Evolutionary conservation across 2,888 invertebrate species (phyloP), one percentile per base, ranked within the genome.

Genomic region (Heliconius charithonia): DNA sequence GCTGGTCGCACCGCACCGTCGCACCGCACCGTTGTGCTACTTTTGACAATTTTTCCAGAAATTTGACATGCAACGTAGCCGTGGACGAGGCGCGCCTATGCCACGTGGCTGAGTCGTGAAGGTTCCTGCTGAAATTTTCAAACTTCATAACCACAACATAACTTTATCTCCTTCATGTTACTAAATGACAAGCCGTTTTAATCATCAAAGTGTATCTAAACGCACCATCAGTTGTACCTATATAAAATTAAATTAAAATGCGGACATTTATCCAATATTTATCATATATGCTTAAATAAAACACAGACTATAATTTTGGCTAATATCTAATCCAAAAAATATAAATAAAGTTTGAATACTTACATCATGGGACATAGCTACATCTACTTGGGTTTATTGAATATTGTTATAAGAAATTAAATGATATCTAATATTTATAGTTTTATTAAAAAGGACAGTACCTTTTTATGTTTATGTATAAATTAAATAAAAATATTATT

Each of bases 31-130:
- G 89, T 85, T 91, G 92, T 91, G 91, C 93, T 91, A 94, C 92
- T 93, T 93, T 94, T 94, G 94, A 90, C 92, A 93, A 89, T 93
- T 93, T 95, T 94, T 95, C 93, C 94, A 94, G 93, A 93, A 94
- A 93, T 92, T 88, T 92, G 92, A 90, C 93, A 92, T 93, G 92
- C 91, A 91, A 86, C 89, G 91, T 89, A 88, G 90, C 89, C 89
- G 91, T 91, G 90, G 87, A 81, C 87, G 85, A 89, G 87, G 87
- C 89, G 89, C 89, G 89, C 86, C 86, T 85, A 85, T 83, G 84
- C 85, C 89, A 91, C 90, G 91, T 90, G 92, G 90, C 90, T 88
- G 86, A 83, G 83, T 87, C 86, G 83, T 87, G 87, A 86, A 84
- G 85, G 85, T 82, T 83, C 81, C 84, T 41, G n/a, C 25, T 74